phyloP scores from a whole-genome alignment of 2,888 invertebrate species.

The Pyrochroa serraticornis region DNA sequence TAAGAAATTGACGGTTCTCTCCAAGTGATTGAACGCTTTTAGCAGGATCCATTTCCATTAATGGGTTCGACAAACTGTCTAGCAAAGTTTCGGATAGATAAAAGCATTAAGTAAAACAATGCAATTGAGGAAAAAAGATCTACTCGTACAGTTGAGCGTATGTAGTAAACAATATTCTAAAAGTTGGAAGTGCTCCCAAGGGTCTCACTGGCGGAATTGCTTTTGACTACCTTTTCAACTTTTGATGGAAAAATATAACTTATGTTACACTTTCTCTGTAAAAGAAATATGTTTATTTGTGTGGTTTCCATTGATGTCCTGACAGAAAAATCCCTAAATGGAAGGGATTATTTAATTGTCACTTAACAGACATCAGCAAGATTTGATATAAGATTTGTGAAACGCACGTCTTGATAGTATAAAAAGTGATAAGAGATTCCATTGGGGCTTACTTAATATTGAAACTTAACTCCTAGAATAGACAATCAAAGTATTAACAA shows the following conservation, averaged over 20 bases:
- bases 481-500: no score
- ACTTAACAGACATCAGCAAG: no score
- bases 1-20: neutral
- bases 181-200: slow-evolving; percentile 39
- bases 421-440: no score
- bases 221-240: slow-evolving; percentile 40
- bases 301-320: neutral
- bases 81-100: neutral
- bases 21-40: slow-evolving; percentile 3
- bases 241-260: slow-evolving; percentile 38
- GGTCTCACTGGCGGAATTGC: slow-evolving; percentile 41
- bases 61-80: slow-evolving; percentile 1
- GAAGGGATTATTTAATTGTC: slow-evolving; percentile 3
- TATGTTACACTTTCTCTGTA: slow-evolving; percentile 22
- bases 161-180: slow-evolving; percentile 44
- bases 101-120: slow-evolving; percentile 10
- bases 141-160: slow-evolving; percentile 27
- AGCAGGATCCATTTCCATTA: neutral
- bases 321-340: neutral
- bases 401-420: no score
- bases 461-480: no score
- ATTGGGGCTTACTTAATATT: no score
- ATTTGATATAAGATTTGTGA: no score
- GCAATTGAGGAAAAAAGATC: slow-evolving; percentile 15
- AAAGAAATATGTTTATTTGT: slow-evolving; percentile 24